Evolutionary conservation across 92 coral and sea anemone genomes (phyloP).

Genomic region (Umimayanthus chanpuru): DNA sequence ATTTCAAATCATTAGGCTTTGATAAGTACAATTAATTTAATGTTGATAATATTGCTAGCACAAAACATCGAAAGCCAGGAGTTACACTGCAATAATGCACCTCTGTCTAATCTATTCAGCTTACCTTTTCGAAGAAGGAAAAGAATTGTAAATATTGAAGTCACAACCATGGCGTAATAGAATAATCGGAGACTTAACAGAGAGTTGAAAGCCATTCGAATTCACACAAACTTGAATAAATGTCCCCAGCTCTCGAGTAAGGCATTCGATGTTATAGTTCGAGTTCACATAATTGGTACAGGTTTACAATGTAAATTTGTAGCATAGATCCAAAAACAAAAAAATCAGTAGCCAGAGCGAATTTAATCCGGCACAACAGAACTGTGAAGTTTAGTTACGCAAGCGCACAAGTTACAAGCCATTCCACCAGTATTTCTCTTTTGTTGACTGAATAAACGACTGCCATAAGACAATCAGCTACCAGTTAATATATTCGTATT

Average conservation of each 20-base stretch:
- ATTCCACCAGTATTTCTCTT: background rate
- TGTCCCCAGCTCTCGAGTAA: background rate
- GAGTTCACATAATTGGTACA: background rate
- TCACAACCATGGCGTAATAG: constrained; percentile 19
- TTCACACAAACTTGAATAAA: background rate
- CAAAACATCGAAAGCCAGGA: background rate
- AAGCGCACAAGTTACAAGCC: constrained; percentile 9
- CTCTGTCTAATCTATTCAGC: background rate
- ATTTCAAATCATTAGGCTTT: no score
- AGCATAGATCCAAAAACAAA: background rate
- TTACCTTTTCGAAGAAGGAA: constrained; percentile 39
- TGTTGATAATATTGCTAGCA: no score
- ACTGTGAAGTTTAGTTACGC: background rate
- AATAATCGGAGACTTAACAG: constrained; percentile 19
- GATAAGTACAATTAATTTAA: no score
- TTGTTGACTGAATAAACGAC: background rate
- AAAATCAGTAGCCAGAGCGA: background rate
- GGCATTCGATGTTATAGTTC: background rate
- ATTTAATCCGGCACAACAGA: background rate
- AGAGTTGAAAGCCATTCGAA: constrained; percentile 21
- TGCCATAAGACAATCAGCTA: background rate
- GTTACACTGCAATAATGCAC: background rate
- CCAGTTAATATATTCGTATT: constrained; percentile 18
- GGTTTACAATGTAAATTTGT: background rate
- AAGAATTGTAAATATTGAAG: constrained; percentile 27